phyloP scores from a whole-genome alignment of 1,140 invertebrate species.

The Ylistrum balloti region DNA sequence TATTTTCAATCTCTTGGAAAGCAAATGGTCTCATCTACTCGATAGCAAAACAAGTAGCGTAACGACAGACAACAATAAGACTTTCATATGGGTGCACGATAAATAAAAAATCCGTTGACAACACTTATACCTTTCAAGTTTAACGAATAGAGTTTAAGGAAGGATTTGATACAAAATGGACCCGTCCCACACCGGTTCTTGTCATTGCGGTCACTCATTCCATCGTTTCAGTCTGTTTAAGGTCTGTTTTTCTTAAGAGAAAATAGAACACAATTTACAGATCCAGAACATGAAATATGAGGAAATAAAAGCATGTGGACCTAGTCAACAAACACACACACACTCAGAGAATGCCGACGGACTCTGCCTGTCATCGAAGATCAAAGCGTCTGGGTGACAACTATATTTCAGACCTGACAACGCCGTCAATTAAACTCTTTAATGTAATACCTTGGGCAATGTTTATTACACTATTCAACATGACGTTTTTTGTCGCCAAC shows the following conservation, averaged over 20 bases:
- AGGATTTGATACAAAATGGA: background rate
- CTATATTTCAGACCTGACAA: conserved; percentile 34
- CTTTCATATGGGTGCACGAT: no score
- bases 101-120: no score
- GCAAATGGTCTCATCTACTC: no score
- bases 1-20: no score
- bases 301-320: conserved; percentile 32
- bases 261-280: background rate
- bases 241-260: background rate
- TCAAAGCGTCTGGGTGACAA: conserved; percentile 31
- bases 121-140: background rate
- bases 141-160: no score
- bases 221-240: background rate
- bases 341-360: conserved; percentile 23
- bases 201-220: background rate
- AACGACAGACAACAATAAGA: no score
- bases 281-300: background rate
- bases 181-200: background rate
- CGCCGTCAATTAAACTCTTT: conserved; percentile 32
- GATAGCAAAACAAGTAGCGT: no score
- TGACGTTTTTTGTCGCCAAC: conserved; percentile 32
- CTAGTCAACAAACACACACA: background rate
- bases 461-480: conserved; percentile 34
- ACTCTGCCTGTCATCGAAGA: conserved; percentile 8
- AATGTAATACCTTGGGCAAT: conserved; percentile 28